These are phyloP conservation scores for Sebastes paucispinis DNA, from an alignment of 2,797 vertebrate genomes.

Conservation along the genomic window DNA sequence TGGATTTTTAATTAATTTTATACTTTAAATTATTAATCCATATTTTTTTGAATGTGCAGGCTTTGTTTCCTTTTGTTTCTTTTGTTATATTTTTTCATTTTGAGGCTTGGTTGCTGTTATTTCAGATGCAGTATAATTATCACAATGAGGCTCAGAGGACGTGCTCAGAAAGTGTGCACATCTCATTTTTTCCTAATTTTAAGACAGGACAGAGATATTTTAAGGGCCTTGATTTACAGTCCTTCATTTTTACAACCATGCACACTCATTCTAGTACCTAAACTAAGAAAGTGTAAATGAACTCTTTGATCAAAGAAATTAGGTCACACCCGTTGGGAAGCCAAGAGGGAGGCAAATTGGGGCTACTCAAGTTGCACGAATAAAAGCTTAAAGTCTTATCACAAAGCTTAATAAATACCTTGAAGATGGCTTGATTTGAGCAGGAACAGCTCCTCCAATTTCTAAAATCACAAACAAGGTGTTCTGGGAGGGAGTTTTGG, in stretches of 20 bases:
- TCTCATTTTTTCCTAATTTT: not conserved
- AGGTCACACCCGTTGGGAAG: constrained; percentile 57
- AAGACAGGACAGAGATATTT: constrained; percentile 1
- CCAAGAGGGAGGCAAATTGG: constrained; percentile 29
- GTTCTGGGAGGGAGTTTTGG: not conserved
- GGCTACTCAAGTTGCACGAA: constrained; percentile 47
- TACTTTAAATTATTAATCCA: not conserved
- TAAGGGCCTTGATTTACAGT: constrained; percentile 5
- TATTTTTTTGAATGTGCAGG: not conserved
- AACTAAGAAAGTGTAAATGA: constrained; percentile 54
- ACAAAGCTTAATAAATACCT: constrained; percentile 27
- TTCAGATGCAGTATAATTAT: not conserved
- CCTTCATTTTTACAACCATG: constrained; percentile 3
- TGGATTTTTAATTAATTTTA: not conserved
- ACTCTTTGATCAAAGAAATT: constrained; percentile 72
- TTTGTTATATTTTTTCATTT: not conserved
- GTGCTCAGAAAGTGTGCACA: not conserved
- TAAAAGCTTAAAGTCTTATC: constrained; percentile 36
- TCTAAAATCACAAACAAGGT: not conserved
- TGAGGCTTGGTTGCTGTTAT: not conserved
- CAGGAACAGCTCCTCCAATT: not conserved
- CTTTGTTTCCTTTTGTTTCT: not conserved
- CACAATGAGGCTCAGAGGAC: not conserved
- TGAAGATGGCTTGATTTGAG: not conserved
- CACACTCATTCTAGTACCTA: constrained; percentile 23